A percentile compares a stretch with the other conserved stretches of the same genome.
Conservation (phyloP, 2,113 vertebrate species). For the Ursus arctos region DNA sequence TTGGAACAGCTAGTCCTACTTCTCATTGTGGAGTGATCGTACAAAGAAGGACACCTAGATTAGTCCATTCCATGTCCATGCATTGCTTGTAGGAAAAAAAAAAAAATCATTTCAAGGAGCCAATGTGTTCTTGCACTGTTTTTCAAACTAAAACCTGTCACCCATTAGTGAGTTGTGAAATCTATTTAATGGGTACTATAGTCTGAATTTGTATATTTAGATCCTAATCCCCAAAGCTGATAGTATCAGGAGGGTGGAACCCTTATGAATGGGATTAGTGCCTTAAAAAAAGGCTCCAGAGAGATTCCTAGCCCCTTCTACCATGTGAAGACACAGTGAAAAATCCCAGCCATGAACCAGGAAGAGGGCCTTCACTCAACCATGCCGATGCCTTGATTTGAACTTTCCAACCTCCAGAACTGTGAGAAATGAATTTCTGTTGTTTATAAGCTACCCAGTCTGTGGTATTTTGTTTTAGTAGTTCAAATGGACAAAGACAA, state of each 20-base stretch:
- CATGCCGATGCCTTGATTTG: neutral
- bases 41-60: neutral
- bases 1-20: slow-evolving; percentile 43
- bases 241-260: neutral
- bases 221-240: neutral
- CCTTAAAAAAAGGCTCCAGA: neutral
- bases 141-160: slow-evolving; percentile 38
- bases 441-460: neutral
- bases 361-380: neutral
- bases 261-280: neutral
- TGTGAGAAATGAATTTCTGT: neutral
- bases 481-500: neutral
- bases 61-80: neutral
- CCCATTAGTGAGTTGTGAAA: neutral
- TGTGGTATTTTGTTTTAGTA: neutral
- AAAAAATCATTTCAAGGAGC: neutral
- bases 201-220: neutral
- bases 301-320: neutral
- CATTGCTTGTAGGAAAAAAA: neutral
- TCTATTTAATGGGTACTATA: neutral
- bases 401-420: neutral
- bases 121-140: neutral
- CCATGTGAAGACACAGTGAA: neutral
- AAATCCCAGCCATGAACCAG: neutral
- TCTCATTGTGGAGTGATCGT: neutral